Evolutionary conservation across 1,140 invertebrate genomes (phyloP), one percentile per base, ranked within the genome.

Genomic region (Varroa destructor): DNA sequence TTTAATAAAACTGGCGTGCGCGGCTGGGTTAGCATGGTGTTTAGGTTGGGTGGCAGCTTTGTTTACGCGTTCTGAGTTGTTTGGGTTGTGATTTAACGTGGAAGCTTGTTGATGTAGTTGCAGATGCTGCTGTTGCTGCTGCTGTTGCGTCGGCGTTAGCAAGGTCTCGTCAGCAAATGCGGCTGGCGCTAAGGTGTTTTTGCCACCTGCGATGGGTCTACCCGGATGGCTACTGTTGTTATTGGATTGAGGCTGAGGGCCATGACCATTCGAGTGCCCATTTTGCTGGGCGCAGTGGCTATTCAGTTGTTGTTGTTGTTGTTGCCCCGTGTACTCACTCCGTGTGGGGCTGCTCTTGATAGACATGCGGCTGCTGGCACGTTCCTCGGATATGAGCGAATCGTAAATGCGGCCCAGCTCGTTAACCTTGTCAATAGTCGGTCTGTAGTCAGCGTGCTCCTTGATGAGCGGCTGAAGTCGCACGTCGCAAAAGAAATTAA

Each of bases 341-440:
- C 91, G 92, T 0, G 86, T 87, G 0, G 89, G 88, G 78, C 88
- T 90, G 84, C n/a, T 84, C 79, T 73, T 81, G 77, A 81, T 79
- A 55, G 80, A 85, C 74, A 76, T 84, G 74, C 83, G 85, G 78
- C 85, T 78, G 73, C 88, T 83, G 0, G 87, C 86, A 43, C 87
- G 81, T 70, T 88, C 87, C 42, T 85, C 85, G 57, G 86, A 84
- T 0, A 88, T 82, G 56, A 94, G 78, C 42, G 87, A 86, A 77
- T 96, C 91, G 76, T 93, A 93, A 42, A 87, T 82, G 55, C 86
- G 86, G 1, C 91, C 93, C 0, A 92, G 82, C 77, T 95, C 91
- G 80, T 93, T 93, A 42, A 95, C 84, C 81, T 91, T 93, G 75
- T 96, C 92, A 71, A 96, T 88, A 14, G 87, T 92, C 0, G 85